phyloP scores from a whole-genome alignment of 1,140 invertebrate species.

The Halyomorpha halys region DNA sequence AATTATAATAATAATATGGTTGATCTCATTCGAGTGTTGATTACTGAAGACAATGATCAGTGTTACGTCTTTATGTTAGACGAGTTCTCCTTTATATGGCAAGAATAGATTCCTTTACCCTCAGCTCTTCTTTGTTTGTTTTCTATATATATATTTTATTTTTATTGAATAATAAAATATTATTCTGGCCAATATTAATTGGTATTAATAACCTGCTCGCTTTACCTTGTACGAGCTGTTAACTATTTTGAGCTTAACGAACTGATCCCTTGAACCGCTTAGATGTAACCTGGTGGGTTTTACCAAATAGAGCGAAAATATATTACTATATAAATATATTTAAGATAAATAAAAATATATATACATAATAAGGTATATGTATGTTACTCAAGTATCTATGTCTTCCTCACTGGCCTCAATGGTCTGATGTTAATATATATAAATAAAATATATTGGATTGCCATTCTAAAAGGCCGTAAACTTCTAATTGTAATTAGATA shows the following conservation, averaged over 20 bases:
- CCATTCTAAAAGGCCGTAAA: slow-evolving; percentile 26
- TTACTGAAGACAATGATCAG: too few species aligned
- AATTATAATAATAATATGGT: too few species aligned
- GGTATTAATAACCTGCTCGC: not conserved
- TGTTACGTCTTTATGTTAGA: too few species aligned
- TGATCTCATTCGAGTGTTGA: too few species aligned
- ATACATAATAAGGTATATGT: slow-evolving; percentile 15
- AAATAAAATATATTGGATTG: slow-evolving; percentile 16
- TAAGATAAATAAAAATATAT: slow-evolving; percentile 12
- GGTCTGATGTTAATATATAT: slow-evolving; percentile 21
- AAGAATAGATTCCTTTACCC: too few species aligned
- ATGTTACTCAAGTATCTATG: slow-evolving; percentile 29
- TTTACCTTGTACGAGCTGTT: slow-evolving; percentile 15
- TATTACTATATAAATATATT: slow-evolving; percentile 1
- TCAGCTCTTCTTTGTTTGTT: too few species aligned
- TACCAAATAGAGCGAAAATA: slow-evolving; percentile 11
- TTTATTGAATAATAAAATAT: too few species aligned
- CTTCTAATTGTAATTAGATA: slow-evolving; percentile 22
- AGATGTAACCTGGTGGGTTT: not conserved
- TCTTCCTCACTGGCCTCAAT: slow-evolving; percentile 27
- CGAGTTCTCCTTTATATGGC: too few species aligned
- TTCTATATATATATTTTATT: too few species aligned
- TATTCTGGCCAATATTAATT: too few species aligned
- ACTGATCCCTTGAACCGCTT: slow-evolving; percentile 14
- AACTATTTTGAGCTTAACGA: slow-evolving; percentile 18